Evolutionary conservation across 2,113 vertebrate genomes (phyloP).

Genomic region (Prionailurus bengalensis): DNA sequence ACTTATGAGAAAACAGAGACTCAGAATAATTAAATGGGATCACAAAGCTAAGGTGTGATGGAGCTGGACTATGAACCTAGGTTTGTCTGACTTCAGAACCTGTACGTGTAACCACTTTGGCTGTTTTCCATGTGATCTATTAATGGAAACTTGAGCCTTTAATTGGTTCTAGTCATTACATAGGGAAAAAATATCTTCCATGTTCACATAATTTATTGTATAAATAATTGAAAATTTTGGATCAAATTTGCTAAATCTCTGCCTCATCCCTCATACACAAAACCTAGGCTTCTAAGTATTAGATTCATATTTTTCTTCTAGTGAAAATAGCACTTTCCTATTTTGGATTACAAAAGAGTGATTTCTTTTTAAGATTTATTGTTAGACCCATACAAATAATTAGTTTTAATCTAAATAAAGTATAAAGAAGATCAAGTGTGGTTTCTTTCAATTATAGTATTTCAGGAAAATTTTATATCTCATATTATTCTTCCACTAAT

Average conservation of each 20-base stretch:
- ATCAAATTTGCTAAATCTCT: slow-evolving; percentile 37
- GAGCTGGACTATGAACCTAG: background rate
- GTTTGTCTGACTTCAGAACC: slow-evolving; percentile 10
- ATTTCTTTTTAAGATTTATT: slow-evolving; percentile 50
- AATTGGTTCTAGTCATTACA: background rate
- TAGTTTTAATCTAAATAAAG: slow-evolving; percentile 41
- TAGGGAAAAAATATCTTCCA: background rate
- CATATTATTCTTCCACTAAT: background rate
- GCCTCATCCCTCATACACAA: background rate
- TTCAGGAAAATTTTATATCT: slow-evolving; percentile 27
- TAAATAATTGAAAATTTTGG: slow-evolving; percentile 36
- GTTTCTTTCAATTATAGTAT: slow-evolving; percentile 14
- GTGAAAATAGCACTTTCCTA: background rate
- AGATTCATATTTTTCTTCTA: slow-evolving; percentile 1
- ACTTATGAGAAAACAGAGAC: background rate
- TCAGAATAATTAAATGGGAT: background rate
- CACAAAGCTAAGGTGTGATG: background rate
- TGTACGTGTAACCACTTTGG: background rate
- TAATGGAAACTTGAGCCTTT: slow-evolving; percentile 7
- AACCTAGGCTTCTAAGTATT: background rate
- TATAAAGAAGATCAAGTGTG: background rate
- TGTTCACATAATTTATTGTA: background rate
- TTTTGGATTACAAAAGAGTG: slow-evolving; percentile 49
- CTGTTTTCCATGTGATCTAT: background rate
- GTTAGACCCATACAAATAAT: background rate